Conservation (phyloP, 2,888 invertebrate genomes). For the Sphecodes monilicornis region DNA sequence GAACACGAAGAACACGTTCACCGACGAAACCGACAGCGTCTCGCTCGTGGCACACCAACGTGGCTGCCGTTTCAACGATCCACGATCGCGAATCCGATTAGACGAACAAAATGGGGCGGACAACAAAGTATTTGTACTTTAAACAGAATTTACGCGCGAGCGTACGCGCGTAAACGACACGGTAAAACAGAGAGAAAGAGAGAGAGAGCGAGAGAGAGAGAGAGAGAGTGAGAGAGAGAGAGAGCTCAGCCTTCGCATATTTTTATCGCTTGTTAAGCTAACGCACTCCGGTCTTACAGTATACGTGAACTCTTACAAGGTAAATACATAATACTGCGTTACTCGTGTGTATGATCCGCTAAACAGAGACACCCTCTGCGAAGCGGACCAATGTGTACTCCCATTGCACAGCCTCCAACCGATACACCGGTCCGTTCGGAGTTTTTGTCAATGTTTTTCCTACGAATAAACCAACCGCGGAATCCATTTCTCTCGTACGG, state of each 20-base stretch:
- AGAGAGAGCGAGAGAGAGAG: background rate
- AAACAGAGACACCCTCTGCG: slow-evolving; percentile 45
- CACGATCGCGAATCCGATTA: slow-evolving; percentile 63
- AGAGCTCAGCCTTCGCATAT: slow-evolving; percentile 72
- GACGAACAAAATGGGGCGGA: slow-evolving; percentile 43
- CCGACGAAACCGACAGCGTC: slow-evolving; percentile 33
- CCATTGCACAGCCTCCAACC: slow-evolving; percentile 57
- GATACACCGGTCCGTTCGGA: slow-evolving; percentile 49
- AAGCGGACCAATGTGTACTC: slow-evolving; percentile 31
- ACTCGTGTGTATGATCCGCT: slow-evolving; percentile 40
- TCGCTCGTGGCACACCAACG: slow-evolving; percentile 47
- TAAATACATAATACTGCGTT: slow-evolving; percentile 63
- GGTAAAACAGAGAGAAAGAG: slow-evolving; percentile 14
- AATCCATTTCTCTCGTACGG: slow-evolving; percentile 32
- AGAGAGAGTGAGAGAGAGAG: background rate
- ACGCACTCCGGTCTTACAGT: slow-evolving; percentile 65
- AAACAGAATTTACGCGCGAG: slow-evolving; percentile 21
- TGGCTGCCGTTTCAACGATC: slow-evolving; percentile 44
- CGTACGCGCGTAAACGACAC: slow-evolving; percentile 27
- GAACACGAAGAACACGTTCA: slow-evolving; percentile 31
- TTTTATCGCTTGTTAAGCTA: slow-evolving; percentile 68
- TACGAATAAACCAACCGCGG: slow-evolving; percentile 30
- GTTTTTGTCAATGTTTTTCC: slow-evolving; percentile 46
- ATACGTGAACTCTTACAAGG: slow-evolving; percentile 64
- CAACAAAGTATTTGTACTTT: slow-evolving; percentile 39